These are phyloP conservation scores for Coronaproctus castanopsis DNA, from an alignment of 2,888 invertebrate species.

Conservation along the genomic window DNA sequence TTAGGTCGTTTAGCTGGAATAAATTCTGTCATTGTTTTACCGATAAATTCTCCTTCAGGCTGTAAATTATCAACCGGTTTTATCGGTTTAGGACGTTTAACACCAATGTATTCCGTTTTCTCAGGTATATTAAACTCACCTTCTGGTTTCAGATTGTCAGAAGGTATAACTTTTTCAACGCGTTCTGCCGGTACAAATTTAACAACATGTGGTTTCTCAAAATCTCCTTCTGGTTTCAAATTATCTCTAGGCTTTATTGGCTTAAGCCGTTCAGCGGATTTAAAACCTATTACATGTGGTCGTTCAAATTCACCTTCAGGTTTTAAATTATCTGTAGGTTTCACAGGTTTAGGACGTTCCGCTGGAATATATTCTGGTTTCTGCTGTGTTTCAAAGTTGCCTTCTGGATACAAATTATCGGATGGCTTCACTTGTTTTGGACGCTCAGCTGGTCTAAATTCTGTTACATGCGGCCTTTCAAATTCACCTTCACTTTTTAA, in stretches of 20 bases:
- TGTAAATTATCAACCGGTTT: constrained; percentile 24
- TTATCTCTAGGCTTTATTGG: constrained; percentile 35
- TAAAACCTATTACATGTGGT: constrained; percentile 24
- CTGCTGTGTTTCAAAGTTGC: constrained; percentile 25
- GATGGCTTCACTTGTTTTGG: constrained; percentile 27
- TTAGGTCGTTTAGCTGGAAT: constrained; percentile 28
- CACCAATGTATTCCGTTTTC: constrained; percentile 17
- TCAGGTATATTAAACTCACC: constrained; percentile 32
- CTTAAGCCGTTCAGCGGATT: constrained; percentile 25
- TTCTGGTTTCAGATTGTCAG: constrained; percentile 34
- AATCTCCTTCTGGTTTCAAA: constrained; percentile 40
- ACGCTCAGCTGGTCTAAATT: constrained; percentile 25
- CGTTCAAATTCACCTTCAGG: constrained; percentile 30
- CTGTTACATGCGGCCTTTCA: constrained; percentile 27
- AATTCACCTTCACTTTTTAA: constrained; percentile 29
- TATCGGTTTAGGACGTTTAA: constrained; percentile 21
- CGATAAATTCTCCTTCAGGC: constrained; percentile 35
- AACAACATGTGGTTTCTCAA: constrained; percentile 30
- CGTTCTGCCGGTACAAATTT: constrained; percentile 31
- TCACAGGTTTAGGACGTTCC: constrained; percentile 32
- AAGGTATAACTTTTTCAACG: constrained; percentile 26
- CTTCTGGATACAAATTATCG: constrained; percentile 32
- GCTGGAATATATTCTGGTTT: constrained; percentile 26
- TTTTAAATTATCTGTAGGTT: constrained; percentile 36
- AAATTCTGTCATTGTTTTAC: constrained; percentile 19